A percentile compares a stretch with the other conserved stretches of the same genome.
phyloP scores from a whole-genome alignment of 2,888 invertebrate species.

The Sinhomidia bicolor region DNA sequence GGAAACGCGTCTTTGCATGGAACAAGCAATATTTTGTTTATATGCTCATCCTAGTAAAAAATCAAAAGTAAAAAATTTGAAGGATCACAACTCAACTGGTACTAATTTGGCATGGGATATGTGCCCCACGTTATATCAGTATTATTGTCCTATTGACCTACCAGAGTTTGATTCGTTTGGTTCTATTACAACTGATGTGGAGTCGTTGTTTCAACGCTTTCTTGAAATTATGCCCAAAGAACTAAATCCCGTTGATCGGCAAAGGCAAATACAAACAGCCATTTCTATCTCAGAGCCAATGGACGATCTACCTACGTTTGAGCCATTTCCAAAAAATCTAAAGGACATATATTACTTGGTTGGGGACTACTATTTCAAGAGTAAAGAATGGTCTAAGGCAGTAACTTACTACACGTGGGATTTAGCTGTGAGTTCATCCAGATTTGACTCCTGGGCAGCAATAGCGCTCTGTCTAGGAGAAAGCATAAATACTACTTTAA shows the following conservation, averaged over 20 bases:
- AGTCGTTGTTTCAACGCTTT: conserved; percentile 88
- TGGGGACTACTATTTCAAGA: conserved; percentile 96
- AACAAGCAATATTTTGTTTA: conserved; percentile 93
- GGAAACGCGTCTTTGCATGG: conserved; percentile 89
- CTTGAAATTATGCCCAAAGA: conserved; percentile 88
- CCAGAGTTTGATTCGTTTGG: conserved; percentile 90
- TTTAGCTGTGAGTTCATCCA: conserved; percentile 88
- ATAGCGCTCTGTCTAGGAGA: conserved; percentile 91
- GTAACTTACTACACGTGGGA: conserved; percentile 92
- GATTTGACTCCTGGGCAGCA: conserved; percentile 96
- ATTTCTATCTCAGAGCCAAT: conserved; percentile 32
- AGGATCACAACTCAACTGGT: conserved; percentile 74
- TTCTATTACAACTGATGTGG: conserved; percentile 92
- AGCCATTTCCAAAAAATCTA: conserved; percentile 14
- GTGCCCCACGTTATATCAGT: conserved; percentile 84
- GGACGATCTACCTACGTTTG: background rate
- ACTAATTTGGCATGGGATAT: conserved; percentile 81
- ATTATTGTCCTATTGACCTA: conserved; percentile 89
- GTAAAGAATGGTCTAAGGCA: conserved; percentile 88
- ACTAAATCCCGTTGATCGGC: conserved; percentile 84
- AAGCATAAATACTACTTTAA: conserved; percentile 90
- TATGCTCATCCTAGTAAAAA: conserved; percentile 91
- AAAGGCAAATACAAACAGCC: conserved; percentile 60
- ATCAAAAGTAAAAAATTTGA: conserved; percentile 83
- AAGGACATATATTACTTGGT: conserved; percentile 92